Evolutionary conservation across 53 echinoderm and acorn worm species (phyloP).

Genomic region (Zoroaster sp.): DNA sequence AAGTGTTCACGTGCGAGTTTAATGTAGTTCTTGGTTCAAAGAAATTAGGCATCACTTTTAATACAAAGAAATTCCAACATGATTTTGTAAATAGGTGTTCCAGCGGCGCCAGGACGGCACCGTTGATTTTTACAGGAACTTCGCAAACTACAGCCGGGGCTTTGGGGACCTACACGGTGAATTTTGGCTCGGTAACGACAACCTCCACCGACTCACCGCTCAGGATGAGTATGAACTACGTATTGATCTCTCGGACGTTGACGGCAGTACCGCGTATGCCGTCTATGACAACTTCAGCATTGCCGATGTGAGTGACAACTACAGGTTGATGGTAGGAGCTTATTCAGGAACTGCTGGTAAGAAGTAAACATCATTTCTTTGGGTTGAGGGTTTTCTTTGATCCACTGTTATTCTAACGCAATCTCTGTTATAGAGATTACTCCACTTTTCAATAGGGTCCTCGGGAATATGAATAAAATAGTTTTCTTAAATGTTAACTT

Average conservation of each 20-base stretch:
- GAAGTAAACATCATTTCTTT: too few relatives aligned
- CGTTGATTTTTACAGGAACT: slow-evolving; percentile 69
- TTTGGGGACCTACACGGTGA: slow-evolving; percentile 78
- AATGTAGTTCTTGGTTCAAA: too few relatives aligned
- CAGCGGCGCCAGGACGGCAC: slow-evolving; percentile 75
- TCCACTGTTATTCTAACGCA: too few relatives aligned
- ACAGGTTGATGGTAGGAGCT: slow-evolving; percentile 59
- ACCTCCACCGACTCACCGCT: slow-evolving; percentile 63
- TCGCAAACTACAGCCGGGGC: slow-evolving; percentile 75
- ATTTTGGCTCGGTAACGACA: slow-evolving; percentile 93
- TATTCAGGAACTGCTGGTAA: slow-evolving; percentile 94
- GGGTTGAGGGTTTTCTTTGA: too few relatives aligned
- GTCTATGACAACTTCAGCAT: slow-evolving; percentile 68
- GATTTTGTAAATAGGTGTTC: slow-evolving; percentile 71
- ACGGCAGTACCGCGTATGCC: slow-evolving; percentile 61
- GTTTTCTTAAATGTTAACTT: too few relatives aligned
- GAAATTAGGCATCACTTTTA: too few relatives aligned
- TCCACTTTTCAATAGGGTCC: too few relatives aligned
- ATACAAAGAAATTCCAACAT: too few relatives aligned
- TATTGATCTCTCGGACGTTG: slow-evolving; percentile 71
- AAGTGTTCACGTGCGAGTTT: too few relatives aligned
- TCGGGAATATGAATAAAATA: too few relatives aligned
- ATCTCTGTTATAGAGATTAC: too few relatives aligned
- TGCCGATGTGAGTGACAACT: slow-evolving; percentile 56
- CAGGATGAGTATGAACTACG: slow-evolving; percentile 89